These are phyloP conservation scores for Craterocephalus amniculus DNA, from an alignment of 2,797 vertebrate genomes.

Conservation along the genomic window DNA sequence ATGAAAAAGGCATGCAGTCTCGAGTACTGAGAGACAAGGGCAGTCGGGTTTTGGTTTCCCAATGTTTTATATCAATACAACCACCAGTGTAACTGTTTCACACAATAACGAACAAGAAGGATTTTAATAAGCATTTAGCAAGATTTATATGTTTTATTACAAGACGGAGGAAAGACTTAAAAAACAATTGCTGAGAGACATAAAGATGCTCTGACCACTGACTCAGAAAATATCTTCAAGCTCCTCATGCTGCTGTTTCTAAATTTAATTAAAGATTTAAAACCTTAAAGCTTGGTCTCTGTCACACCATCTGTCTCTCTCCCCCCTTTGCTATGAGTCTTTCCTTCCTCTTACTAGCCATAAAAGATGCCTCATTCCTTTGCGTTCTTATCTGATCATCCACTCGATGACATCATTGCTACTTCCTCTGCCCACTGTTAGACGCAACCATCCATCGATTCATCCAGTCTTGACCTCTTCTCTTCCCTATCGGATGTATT, in stretches of 20 bases:
- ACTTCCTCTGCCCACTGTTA: not conserved
- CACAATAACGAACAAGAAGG: not conserved
- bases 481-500: not conserved
- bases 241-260: constrained; percentile 46
- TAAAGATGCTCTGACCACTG: constrained; percentile 31
- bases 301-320: constrained; percentile 39
- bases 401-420: constrained; percentile 16
- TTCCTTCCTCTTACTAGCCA: constrained; percentile 1
- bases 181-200: constrained; percentile 25
- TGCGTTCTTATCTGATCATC: constrained; percentile 25
- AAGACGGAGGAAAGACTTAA: constrained; percentile 12
- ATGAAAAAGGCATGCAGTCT: too few species aligned
- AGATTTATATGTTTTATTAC: not conserved
- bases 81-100: not conserved
- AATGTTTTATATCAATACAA: not conserved
- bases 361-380: constrained; percentile 14
- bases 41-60: not conserved
- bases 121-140: not conserved
- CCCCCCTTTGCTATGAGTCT: constrained; percentile 1
- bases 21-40: too few species aligned
- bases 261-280: constrained; percentile 59
- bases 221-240: constrained; percentile 31
- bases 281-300: constrained; percentile 28
- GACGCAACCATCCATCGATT: constrained; percentile 19
- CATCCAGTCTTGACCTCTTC: constrained; percentile 9